Conservation (phyloP, 2,888 invertebrate species). For the Caenorhabditis afra region DNA sequence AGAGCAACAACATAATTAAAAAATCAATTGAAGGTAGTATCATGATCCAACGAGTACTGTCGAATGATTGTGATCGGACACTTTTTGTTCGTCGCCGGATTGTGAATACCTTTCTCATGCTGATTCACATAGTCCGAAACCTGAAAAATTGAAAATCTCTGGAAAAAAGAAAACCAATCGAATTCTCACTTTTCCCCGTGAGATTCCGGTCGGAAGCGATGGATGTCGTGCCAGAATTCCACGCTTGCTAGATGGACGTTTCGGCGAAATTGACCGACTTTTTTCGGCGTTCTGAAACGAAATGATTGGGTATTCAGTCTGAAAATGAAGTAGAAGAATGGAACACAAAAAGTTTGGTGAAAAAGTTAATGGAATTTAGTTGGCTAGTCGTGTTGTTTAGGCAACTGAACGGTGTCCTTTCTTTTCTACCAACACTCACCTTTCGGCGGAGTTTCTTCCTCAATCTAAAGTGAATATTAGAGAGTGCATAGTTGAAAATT, state of each 20-base stretch:
- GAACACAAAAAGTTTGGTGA: conserved; percentile 28
- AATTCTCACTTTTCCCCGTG: conserved; percentile 64
- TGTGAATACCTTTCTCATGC: conserved; percentile 76
- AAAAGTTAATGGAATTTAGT: conserved; percentile 2
- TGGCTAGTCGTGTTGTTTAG: conserved; percentile 5
- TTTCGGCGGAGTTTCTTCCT: conserved; percentile 41
- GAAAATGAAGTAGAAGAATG: background rate
- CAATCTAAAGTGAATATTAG: conserved; percentile 51
- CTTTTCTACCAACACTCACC: conserved; percentile 33
- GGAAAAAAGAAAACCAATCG: too few species aligned
- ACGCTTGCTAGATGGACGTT: conserved; percentile 49
- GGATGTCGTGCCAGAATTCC: conserved; percentile 61
- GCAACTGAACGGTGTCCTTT: conserved; percentile 11
- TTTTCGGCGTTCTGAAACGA: conserved; percentile 64
- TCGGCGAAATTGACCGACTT: conserved; percentile 72
- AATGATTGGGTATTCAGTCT: background rate
- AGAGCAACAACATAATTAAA: background rate
- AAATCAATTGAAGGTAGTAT: conserved; percentile 9
- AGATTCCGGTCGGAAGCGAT: conserved; percentile 64
- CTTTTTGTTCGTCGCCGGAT: conserved; percentile 69
- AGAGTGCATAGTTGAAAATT: background rate
- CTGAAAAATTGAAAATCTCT: conserved; percentile 13
- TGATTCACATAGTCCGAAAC: conserved; percentile 74
- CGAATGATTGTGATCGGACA: conserved; percentile 64
- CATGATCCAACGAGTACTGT: conserved; percentile 64